A percentile compares a stretch with the other conserved stretches of the same genome.
Conservation (phyloP, 2,797 vertebrate genomes). For the Chelonia mydas region DNA sequence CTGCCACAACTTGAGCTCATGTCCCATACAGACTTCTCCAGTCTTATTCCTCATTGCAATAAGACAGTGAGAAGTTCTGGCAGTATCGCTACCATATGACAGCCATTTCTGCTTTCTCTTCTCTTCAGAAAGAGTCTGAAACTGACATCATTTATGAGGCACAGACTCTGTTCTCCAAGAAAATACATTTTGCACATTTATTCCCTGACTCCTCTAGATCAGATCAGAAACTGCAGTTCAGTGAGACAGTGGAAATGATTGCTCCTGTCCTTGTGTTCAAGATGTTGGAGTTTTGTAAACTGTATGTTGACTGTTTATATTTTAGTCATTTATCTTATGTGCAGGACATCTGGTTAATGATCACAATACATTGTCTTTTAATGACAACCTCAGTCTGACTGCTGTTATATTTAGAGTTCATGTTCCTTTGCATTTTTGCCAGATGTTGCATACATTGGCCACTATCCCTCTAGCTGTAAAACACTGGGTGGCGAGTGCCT, state of each 20-base stretch:
- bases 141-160: not conserved
- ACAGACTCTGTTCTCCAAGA: not conserved
- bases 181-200: not conserved
- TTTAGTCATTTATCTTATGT: not conserved
- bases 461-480: no score
- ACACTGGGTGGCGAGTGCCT: not conserved
- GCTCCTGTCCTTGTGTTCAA: not conserved
- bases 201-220: not conserved
- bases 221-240: not conserved
- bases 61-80: not conserved
- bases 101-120: not conserved
- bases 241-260: not conserved
- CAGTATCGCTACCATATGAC: not conserved
- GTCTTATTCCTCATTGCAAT: not conserved
- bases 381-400: not conserved
- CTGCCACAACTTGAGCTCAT: not conserved
- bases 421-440: not conserved
- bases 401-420: not conserved
- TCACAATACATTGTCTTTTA: constrained; percentile 65
- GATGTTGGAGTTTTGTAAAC: not conserved
- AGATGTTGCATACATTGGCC: not conserved
- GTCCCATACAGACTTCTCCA: not conserved
- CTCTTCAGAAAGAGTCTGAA: not conserved
- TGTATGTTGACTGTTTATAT: not conserved
- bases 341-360: not conserved